Base-by-base conservation (phyloP, 2,888 invertebrate genomes). In the Drosophila subquinaria region DNA sequence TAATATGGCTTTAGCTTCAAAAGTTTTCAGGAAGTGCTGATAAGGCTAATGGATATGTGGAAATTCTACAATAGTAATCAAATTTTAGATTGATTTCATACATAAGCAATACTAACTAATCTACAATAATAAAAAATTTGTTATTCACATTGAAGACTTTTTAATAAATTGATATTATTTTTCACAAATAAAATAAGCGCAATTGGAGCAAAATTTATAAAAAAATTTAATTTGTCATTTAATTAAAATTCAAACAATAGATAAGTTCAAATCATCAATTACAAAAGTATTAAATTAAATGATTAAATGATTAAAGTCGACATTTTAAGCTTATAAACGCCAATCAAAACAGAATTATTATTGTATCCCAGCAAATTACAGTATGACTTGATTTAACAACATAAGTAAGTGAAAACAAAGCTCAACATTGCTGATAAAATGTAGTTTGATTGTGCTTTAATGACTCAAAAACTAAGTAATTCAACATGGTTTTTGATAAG, bases 401-500 rank as follows among this genome's bases (percentile, higher is more conserved):
- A 20, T 4, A 35, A 33, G 33, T 53, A 38, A 15, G 5, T 15
- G 23, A 40, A 10, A 53, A 53, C 40, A 53, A 51, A 27, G 40
- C 42, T 2, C 13, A 42, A 55, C 10, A 36, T 23, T 36, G 23
- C 23, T 45, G 56, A 57, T 57, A 57, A 57, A 6, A 57, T 23
- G 9, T 45, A 20, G n/a, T 35, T 35, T n/a, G 33, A 43, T 55
- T 23, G 43, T 17, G 43, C 20, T 33, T 35, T 45, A 43, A 56
- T 45, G n/a, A 56, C 43, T 45, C 6, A 5, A 15, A 36, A 8
- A 27, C 23, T 36, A 35, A 57, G 13, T 11, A 43, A 20, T 56
- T 35, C 13, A 43, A 5, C 10, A 35, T n/a, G 23, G 43, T 35
- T 35, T 36, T 45, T 43, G 43, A 43, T 56, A 35, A 23, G 20